phyloP scores from a whole-genome alignment of 1,140 invertebrate genomes.

The Neotoxoptera formosana region DNA sequence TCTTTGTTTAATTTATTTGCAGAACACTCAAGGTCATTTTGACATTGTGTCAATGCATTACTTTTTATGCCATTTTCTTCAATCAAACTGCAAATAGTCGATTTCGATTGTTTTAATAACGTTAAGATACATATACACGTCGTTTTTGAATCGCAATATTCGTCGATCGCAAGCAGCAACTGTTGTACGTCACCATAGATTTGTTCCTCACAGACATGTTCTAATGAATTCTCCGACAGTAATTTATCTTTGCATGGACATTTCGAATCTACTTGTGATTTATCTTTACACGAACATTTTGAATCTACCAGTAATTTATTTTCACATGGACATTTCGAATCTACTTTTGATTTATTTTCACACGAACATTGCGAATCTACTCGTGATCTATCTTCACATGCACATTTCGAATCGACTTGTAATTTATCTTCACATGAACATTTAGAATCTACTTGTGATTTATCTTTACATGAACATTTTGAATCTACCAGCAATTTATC shows the following conservation, averaged over 20 bases:
- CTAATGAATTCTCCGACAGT: not conserved
- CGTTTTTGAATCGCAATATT: constrained; percentile 1
- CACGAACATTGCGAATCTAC: no score
- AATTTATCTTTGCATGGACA: no score
- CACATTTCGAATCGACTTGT: no score
- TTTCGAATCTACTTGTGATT: no score
- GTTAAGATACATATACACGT: not conserved
- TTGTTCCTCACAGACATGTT: not conserved
- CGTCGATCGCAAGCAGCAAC: not conserved
- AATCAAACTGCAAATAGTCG: not conserved
- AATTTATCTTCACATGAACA: no score
- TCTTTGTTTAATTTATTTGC: not conserved
- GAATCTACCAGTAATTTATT: no score
- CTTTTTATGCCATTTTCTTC: not conserved
- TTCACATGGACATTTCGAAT: no score
- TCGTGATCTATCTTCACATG: no score
- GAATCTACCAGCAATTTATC: not conserved
- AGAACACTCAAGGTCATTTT: not conserved
- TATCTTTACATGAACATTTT: not conserved
- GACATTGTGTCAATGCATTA: not conserved
- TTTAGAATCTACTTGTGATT: no score
- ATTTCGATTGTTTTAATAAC: not conserved
- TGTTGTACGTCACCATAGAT: not conserved
- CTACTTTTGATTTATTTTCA: no score
- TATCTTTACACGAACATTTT: no score